These are phyloP conservation scores for Paraplagusia blochii DNA, from an alignment of 2,113 vertebrate genomes.

Conservation along the genomic window DNA sequence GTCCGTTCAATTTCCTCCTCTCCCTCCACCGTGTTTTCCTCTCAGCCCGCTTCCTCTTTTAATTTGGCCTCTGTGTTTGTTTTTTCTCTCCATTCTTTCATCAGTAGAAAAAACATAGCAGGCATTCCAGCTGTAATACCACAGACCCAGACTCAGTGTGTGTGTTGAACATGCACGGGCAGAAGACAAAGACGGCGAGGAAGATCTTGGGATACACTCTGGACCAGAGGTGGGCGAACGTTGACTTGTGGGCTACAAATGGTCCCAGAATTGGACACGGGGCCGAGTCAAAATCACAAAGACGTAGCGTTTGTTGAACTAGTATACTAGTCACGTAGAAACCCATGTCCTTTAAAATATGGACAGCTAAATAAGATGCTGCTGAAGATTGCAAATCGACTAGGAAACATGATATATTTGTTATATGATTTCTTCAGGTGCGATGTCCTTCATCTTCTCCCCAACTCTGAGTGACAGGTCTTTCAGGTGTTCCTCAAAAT, in stretches of 20 bases:
- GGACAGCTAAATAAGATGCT: too few relatives aligned
- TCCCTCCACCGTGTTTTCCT: conserved; percentile 22
- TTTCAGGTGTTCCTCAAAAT: conserved; percentile 34
- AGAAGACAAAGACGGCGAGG: too few relatives aligned
- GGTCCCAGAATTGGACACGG: too few relatives aligned
- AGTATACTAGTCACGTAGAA: too few relatives aligned
- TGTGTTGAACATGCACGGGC: not conserved
- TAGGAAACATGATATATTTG: too few relatives aligned
- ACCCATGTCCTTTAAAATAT: too few relatives aligned
- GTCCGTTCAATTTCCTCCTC: conserved; percentile 1
- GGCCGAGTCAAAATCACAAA: too few relatives aligned
- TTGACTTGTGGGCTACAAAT: too few relatives aligned
- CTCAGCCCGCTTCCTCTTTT: conserved; percentile 43
- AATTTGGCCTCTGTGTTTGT: conserved; percentile 61
- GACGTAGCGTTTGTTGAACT: too few relatives aligned
- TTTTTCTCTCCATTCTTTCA: conserved; percentile 67
- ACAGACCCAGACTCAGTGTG: conserved; percentile 13
- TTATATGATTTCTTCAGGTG: conserved; percentile 30
- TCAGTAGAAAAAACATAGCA: conserved; percentile 71
- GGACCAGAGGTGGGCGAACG: too few relatives aligned
- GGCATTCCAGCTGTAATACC: conserved; percentile 66
- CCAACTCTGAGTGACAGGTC: conserved; percentile 40
- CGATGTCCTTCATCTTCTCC: conserved; percentile 27
- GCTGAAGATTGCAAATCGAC: too few relatives aligned
- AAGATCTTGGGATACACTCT: too few relatives aligned